These are phyloP conservation scores for Uropetala carovei DNA, from an alignment of 2,888 invertebrate genomes.

Conservation along the genomic window DNA sequence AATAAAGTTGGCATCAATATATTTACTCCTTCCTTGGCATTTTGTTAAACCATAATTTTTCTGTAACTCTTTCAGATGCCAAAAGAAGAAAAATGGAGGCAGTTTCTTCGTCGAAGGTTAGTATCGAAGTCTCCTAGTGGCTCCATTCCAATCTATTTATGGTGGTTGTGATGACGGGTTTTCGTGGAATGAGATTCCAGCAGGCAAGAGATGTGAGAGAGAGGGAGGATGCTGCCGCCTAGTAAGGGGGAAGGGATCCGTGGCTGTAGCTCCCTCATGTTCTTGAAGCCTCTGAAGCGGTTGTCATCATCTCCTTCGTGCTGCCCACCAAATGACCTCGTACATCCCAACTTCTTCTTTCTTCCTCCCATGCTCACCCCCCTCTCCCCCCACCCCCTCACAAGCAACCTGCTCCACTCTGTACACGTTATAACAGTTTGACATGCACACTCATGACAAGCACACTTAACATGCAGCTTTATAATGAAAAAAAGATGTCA, in stretches of 20 bases:
- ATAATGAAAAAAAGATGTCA: background rate
- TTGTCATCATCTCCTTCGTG: constrained; percentile 49
- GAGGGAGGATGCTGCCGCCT: constrained; percentile 70
- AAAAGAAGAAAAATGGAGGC: constrained; percentile 90
- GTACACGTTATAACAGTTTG: background rate
- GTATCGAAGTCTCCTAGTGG: constrained; percentile 81
- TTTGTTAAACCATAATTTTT: constrained; percentile 54
- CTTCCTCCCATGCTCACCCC: constrained; percentile 4
- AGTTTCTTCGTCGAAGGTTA: constrained; percentile 87
- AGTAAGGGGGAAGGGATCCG: constrained; percentile 68
- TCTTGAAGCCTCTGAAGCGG: constrained; percentile 48
- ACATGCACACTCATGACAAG: background rate
- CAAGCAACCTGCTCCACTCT: constrained; percentile 5
- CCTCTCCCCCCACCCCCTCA: background rate
- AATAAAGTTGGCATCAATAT: constrained; percentile 74
- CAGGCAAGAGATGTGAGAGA: constrained; percentile 44
- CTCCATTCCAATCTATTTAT: constrained; percentile 67
- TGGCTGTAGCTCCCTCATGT: constrained; percentile 42
- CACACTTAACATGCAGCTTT: background rate
- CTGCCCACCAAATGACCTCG: constrained; percentile 54
- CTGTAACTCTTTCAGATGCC: constrained; percentile 78
- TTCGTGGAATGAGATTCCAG: constrained; percentile 51
- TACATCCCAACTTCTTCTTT: constrained; percentile 31
- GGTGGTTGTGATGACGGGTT: constrained; percentile 54
- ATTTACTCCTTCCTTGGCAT: constrained; percentile 68